phyloP scores from a whole-genome alignment of 1,140 invertebrate species.

The Chionoecetes opilio region DNA sequence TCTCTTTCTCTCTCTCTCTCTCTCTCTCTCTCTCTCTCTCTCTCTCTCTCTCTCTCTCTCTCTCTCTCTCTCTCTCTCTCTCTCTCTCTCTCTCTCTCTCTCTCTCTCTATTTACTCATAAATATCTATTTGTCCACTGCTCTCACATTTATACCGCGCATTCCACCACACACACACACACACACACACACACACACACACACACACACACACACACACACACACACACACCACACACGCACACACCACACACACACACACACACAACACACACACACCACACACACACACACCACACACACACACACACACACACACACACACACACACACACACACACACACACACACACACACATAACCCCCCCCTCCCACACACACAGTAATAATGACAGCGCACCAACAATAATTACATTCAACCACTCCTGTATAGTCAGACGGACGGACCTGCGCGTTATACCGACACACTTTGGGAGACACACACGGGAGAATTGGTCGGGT shows the following conservation, averaged over 20 bases:
- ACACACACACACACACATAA: neutral
- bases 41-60: constrained; percentile 50
- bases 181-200: too few relatives aligned
- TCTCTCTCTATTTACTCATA: neutral
- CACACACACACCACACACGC: too few relatives aligned
- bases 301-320: neutral
- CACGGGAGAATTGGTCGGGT: neutral
- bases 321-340: neutral
- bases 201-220: too few relatives aligned
- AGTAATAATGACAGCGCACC: too few relatives aligned
- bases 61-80: constrained; percentile 21
- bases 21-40: constrained; percentile 43
- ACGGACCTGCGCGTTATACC: too few relatives aligned
- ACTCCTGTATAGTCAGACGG: too few relatives aligned
- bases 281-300: neutral
- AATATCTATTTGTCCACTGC: neutral
- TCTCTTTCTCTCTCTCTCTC: constrained; percentile 52
- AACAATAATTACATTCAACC: too few relatives aligned
- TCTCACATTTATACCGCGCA: neutral
- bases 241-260: neutral
- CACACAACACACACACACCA: constrained; percentile 11
- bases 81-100: constrained; percentile 41
- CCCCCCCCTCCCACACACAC: neutral
- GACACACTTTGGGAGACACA: neutral
- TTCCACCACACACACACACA: neutral